Percentiles rank a stretch among this genome's conserved stretches.
These are phyloP conservation scores for Capitulum mitella DNA, from an alignment of 2,888 invertebrate species.

Conservation along the genomic window DNA sequence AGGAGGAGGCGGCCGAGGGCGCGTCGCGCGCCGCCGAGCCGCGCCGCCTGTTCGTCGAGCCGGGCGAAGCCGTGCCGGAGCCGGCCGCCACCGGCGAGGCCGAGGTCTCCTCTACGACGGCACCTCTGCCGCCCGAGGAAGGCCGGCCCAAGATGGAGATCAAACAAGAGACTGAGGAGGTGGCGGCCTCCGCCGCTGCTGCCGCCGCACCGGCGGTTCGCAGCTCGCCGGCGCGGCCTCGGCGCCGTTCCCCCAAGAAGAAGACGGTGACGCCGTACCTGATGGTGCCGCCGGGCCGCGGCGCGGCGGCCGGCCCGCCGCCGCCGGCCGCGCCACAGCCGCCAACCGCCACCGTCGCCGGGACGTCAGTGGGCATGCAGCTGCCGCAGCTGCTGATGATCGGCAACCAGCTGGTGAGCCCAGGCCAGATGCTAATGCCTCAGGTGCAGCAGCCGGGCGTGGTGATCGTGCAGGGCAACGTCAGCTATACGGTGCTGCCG, in stretches of 20 bases:
- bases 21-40: not conserved
- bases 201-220: not conserved
- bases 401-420: conserved; percentile 25
- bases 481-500: conserved; percentile 8
- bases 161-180: conserved; percentile 13
- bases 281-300: too few species aligned
- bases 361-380: not conserved
- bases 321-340: not conserved
- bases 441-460: conserved; percentile 1
- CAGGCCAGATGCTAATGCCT: conserved; percentile 23
- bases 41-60: not conserved
- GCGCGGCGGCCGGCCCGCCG: not conserved
- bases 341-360: not conserved
- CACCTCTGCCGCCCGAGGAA: not conserved
- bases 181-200: not conserved
- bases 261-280: conserved; percentile 27
- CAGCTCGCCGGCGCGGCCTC: not conserved
- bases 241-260: conserved; percentile 31
- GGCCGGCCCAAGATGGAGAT: not conserved
- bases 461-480: conserved; percentile 13
- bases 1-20: conserved; percentile 26
- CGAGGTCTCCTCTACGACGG: not conserved
- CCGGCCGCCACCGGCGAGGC: conserved; percentile 5
- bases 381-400: conserved; percentile 23
- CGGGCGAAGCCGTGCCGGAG: not conserved